These are phyloP conservation scores for Medauroidea extradentata DNA, from an alignment of 1,140 invertebrate genomes.

Conservation along the genomic window DNA sequence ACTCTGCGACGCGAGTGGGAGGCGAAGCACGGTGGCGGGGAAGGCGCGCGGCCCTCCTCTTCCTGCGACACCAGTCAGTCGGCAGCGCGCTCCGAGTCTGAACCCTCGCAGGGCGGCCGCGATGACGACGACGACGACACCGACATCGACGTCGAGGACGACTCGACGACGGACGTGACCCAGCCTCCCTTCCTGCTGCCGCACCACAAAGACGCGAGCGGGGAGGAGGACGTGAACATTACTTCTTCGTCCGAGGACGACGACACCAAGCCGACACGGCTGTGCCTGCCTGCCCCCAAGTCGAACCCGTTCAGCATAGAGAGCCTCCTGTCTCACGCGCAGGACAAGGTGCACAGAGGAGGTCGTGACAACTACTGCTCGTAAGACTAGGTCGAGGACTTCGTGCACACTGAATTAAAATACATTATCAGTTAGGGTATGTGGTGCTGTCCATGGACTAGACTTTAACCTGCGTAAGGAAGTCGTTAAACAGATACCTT, in stretches of 20 bases:
- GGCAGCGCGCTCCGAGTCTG: conserved; percentile 46
- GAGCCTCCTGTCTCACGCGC: conserved; percentile 5
- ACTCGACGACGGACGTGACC: conserved; percentile 11
- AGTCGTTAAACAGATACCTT: too few species aligned
- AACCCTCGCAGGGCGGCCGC: conserved; percentile 25
- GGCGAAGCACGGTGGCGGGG: conserved; percentile 23
- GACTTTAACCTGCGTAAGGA: too few species aligned
- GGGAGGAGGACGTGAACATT: conserved; percentile 10
- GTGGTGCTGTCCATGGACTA: too few species aligned
- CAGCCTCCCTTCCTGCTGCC: not conserved
- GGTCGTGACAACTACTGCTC: too few species aligned
- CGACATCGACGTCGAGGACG: conserved; percentile 19
- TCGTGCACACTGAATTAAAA: too few species aligned
- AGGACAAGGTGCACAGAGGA: not conserved
- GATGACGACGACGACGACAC: conserved; percentile 29
- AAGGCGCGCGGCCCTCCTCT: too few species aligned
- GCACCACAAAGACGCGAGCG: not conserved
- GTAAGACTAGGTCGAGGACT: too few species aligned
- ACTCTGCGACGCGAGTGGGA: conserved; percentile 74
- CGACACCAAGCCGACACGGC: not conserved
- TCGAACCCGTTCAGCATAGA: conserved; percentile 6
- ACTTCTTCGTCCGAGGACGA: conserved; percentile 11
- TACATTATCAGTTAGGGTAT: too few species aligned
- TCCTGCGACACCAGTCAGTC: too few species aligned
- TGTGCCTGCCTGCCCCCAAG: not conserved